Percentiles rank a stretch among this genome's conserved stretches.
These are phyloP conservation scores for Protobothrops mucrosquamatus DNA, from an alignment of 2,113 vertebrate genomes.

Conservation along the genomic window DNA sequence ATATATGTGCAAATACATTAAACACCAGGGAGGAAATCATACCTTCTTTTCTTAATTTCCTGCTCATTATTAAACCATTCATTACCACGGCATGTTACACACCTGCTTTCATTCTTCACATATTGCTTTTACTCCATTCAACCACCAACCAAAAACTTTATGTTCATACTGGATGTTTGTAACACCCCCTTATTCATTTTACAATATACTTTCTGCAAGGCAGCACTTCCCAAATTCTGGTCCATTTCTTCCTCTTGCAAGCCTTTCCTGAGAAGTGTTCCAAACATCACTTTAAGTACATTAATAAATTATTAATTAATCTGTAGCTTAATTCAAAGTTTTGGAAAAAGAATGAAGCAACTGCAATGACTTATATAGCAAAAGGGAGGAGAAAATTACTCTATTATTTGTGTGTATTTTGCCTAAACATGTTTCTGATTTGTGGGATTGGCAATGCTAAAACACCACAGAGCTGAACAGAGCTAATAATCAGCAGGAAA, in stretches of 20 bases:
- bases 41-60: neutral
- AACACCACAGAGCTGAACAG: conserved; percentile 34
- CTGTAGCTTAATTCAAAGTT: neutral
- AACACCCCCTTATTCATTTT: neutral
- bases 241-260: neutral
- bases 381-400: conserved; percentile 18
- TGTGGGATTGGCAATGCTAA: conserved; percentile 24
- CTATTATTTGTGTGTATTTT: conserved; percentile 42
- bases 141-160: neutral
- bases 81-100: neutral
- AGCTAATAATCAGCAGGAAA: too few species aligned
- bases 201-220: neutral
- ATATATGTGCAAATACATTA: neutral
- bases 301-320: neutral
- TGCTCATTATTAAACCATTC: neutral
- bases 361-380: conserved; percentile 7
- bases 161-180: neutral
- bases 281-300: neutral
- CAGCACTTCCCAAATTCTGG: neutral
- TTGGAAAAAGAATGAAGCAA: neutral
- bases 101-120: neutral
- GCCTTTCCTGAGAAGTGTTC: neutral
- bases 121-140: neutral
- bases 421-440: conserved; percentile 26
- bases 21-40: neutral